These are phyloP conservation scores for Galbula dea DNA, from an alignment of 2,113 vertebrate species.

Conservation along the genomic window DNA sequence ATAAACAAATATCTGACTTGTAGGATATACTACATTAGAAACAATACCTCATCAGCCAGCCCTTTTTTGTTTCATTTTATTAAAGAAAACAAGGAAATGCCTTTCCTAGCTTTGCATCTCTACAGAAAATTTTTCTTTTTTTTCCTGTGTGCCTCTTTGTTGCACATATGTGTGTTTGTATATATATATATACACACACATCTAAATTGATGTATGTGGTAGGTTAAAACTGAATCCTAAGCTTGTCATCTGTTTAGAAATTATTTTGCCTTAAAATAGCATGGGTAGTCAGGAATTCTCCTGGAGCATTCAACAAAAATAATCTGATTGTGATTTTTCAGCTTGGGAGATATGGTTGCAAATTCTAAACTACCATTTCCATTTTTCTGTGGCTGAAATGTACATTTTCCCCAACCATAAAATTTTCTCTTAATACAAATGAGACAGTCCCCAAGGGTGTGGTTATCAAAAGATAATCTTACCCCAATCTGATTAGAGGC, in stretches of 20 bases:
- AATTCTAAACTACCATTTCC: slow-evolving; percentile 57
- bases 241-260: background rate
- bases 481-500: slow-evolving; percentile 68
- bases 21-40: background rate
- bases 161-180: background rate
- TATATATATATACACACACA: no score
- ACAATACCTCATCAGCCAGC: background rate
- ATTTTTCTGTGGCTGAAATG: slow-evolving; percentile 60
- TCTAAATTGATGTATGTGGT: background rate
- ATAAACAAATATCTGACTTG: background rate
- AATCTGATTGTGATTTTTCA: slow-evolving; percentile 50
- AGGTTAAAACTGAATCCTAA: background rate
- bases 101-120: background rate
- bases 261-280: slow-evolving; percentile 10
- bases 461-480: slow-evolving; percentile 74
- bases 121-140: background rate
- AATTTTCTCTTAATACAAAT: slow-evolving; percentile 70
- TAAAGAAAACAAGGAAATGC: background rate
- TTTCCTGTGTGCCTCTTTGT: background rate
- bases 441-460: slow-evolving; percentile 57
- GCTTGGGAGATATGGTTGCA: slow-evolving; percentile 48
- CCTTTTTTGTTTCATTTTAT: background rate
- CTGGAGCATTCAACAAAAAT: slow-evolving; percentile 4
- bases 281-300: background rate
- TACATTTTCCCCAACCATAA: slow-evolving; percentile 51